These are phyloP conservation scores for Eumaeus atala DNA, from an alignment of 1,140 invertebrate genomes.

Conservation along the genomic window DNA sequence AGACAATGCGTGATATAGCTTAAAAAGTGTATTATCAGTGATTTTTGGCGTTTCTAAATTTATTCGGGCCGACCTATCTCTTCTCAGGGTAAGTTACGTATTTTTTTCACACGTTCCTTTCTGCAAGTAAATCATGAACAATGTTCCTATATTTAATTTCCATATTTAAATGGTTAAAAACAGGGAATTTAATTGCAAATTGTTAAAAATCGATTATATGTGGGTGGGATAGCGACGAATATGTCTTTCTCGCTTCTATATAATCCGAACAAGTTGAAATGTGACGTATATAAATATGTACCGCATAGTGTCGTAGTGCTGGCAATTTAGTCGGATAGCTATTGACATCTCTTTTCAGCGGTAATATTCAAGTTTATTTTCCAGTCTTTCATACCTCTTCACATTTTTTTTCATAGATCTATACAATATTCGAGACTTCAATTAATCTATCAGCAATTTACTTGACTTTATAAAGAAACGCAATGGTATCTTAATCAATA, in stretches of 20 bases:
- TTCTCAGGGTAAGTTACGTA: slow-evolving; percentile 58
- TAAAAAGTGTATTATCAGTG: slow-evolving; percentile 58
- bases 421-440: too few relatives aligned
- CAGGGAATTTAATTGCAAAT: slow-evolving; percentile 39
- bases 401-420: slow-evolving; percentile 1
- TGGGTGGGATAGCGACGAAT: slow-evolving; percentile 57
- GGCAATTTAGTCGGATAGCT: slow-evolving; percentile 42
- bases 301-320: slow-evolving; percentile 42
- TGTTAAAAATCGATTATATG: slow-evolving; percentile 68
- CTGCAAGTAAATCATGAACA: neutral
- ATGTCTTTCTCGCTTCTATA: slow-evolving; percentile 46
- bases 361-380: slow-evolving; percentile 19
- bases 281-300: slow-evolving; percentile 47
- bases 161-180: slow-evolving; percentile 20
- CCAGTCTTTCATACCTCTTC: slow-evolving; percentile 10
- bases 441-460: neutral
- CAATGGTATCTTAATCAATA: too few relatives aligned
- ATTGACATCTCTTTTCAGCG: slow-evolving; percentile 33
- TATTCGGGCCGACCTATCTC: slow-evolving; percentile 54
- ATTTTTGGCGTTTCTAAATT: slow-evolving; percentile 65
- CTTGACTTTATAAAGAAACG: too few relatives aligned
- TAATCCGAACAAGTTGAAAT: slow-evolving; percentile 46
- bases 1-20: slow-evolving; percentile 32
- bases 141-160: slow-evolving; percentile 2
- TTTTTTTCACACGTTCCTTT: slow-evolving; percentile 27